Percentiles rank a stretch among this genome's conserved stretches.
These are phyloP conservation scores for Channallabes apus DNA, from an alignment of 2,797 vertebrate species.

Conservation along the genomic window DNA sequence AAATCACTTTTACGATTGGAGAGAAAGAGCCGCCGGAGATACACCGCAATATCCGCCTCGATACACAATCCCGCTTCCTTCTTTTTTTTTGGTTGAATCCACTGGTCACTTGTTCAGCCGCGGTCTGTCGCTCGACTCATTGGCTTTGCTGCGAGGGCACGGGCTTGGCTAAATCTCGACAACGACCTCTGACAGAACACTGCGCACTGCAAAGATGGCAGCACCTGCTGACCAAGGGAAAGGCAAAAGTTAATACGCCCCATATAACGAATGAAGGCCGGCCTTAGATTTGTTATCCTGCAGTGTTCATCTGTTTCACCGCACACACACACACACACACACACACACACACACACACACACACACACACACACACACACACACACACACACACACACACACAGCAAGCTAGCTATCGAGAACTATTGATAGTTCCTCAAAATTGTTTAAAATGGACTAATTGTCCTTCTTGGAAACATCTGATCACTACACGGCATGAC, in stretches of 20 bases:
- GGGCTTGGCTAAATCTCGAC: constrained; percentile 16
- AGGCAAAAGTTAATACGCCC: background rate
- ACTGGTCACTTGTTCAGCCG: constrained; percentile 11
- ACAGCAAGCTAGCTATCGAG: background rate
- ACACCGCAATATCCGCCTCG: constrained; percentile 28
- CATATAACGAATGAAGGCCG: background rate
- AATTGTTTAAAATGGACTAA: background rate
- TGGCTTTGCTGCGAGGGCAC: background rate
- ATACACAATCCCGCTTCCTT: constrained; percentile 15
- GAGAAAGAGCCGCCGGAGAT: constrained; percentile 9
- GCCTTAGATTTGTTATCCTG: constrained; percentile 24
- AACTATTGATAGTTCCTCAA: background rate
- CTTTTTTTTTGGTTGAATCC: constrained; percentile 19
- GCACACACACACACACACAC: background rate
- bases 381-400: background rate
- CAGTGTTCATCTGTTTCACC: constrained; percentile 8
- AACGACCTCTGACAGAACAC: constrained; percentile 38
- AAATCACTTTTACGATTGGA: constrained; percentile 15
- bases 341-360: too few relatives aligned
- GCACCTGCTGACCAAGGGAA: constrained; percentile 31
- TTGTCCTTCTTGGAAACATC: background rate
- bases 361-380: background rate
- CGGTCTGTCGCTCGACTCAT: constrained; percentile 5
- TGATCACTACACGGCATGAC: constrained; percentile 11
- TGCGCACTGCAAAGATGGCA: constrained; percentile 27